Evolutionary conservation across 2,888 invertebrate species (phyloP).

Genomic region (Morpho achilles): DNA sequence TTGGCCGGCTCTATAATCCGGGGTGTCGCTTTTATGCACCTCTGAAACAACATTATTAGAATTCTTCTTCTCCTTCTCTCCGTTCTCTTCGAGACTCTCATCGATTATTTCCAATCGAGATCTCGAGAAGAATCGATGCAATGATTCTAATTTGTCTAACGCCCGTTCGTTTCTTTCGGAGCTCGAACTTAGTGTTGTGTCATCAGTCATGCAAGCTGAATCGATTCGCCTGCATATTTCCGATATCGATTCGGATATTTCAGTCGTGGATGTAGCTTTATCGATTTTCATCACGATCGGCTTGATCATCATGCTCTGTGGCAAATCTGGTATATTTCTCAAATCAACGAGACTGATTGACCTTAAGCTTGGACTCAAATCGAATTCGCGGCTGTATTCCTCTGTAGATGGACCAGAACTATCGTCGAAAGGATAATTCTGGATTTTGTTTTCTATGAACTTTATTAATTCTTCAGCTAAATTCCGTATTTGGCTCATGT

Average conservation of each 20-base stretch:
- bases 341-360: conserved; percentile 68
- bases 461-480: conserved; percentile 54
- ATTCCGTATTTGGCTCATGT: conserved; percentile 41
- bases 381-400: conserved; percentile 51
- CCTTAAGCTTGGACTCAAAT: conserved; percentile 50
- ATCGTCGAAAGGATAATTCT: conserved; percentile 38
- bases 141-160: conserved; percentile 63
- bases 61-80: conserved; percentile 39
- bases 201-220: conserved; percentile 65
- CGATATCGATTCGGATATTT: conserved; percentile 60
- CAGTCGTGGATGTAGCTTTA: conserved; percentile 67
- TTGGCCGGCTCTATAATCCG: conserved; percentile 50
- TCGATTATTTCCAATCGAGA: conserved; percentile 71
- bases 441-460: conserved; percentile 58
- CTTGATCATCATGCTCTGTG: conserved; percentile 63
- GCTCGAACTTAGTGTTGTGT: conserved; percentile 49
- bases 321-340: conserved; percentile 65
- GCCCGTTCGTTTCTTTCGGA: conserved; percentile 60
- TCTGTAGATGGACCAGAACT: conserved; percentile 43
- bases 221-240: conserved; percentile 57
- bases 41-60: conserved; percentile 29
- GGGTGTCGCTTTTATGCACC: conserved; percentile 25
- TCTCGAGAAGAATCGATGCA: conserved; percentile 66
- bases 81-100: conserved; percentile 61
- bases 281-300: conserved; percentile 61